Conservation (phyloP, 2,113 vertebrate species). For the Axis porcinus region DNA sequence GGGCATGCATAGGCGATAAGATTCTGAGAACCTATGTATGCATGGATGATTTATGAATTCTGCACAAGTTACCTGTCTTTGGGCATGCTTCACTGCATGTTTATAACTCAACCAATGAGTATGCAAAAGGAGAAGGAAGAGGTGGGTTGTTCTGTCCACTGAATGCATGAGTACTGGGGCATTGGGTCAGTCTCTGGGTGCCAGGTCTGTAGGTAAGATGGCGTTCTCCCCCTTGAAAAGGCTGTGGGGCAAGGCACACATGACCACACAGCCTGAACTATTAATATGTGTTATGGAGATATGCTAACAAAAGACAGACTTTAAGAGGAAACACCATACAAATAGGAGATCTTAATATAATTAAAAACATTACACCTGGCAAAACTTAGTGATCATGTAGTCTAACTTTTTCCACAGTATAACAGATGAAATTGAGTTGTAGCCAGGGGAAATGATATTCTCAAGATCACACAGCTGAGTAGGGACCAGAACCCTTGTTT, state of each 20-base stretch:
- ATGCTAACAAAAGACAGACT: background rate
- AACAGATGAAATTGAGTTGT: background rate
- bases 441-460: background rate
- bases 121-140: background rate
- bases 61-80: background rate
- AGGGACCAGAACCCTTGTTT: background rate
- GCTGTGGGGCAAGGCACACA: background rate
- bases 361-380: background rate
- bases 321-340: background rate
- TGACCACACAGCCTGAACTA: accelerated
- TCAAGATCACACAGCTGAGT: background rate
- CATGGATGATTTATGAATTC: background rate
- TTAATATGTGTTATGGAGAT: background rate
- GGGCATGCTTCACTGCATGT: background rate
- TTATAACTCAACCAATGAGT: background rate
- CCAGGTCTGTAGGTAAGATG: background rate
- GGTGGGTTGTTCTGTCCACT: background rate
- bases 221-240: background rate
- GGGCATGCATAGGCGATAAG: background rate
- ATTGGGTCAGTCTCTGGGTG: background rate
- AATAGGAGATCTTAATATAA: no score
- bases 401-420: background rate
- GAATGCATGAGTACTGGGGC: background rate
- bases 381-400: background rate
- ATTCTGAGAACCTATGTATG: background rate